Evolutionary conservation across 2,797 vertebrate species (phyloP), one percentile per base, ranked within the genome.

Genomic region (Acanthurus lineatus): DNA sequence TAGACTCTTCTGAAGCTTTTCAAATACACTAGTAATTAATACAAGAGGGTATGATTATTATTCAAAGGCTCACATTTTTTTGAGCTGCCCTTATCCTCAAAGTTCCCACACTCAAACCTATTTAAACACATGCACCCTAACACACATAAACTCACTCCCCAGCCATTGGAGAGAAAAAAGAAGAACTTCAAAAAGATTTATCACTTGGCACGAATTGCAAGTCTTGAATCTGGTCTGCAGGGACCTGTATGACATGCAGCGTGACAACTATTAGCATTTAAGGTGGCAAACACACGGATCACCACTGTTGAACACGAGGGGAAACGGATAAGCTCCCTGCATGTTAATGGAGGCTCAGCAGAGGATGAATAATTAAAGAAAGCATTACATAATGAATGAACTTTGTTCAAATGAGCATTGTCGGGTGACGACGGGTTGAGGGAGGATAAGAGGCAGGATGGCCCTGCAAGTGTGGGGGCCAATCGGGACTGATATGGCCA

Each of bases 371-470:
- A 81, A 92, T 92, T 83, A 63, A 93, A 60, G 47, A 35, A 53
- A 11, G 57, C 52, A 52, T 83, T 93, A 77, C 90, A 93, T 94
- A 90, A 93, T 92, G 70, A 84, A 93, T 92, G 86, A 91, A 77
- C 83, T 90, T 88, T 77, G 76, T 85, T 81, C 45, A 78, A 83
- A 87, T 81, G 59, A 81, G 67, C 81, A 86, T 89, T 86, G 85
- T 87, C 79, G 79, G 88, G 60, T 19, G 19, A 59, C 38, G 19
- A 57, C 9, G 47, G 69, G 62, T 66, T 77, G 84, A 76, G 68
- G 86, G 40, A 66, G 81, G 82, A 86, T 73, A 66, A 76, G 81
- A 87, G 72, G 72, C 72, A 75, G 7, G 71, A 73, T 1, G 48
- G 78, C 62, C 81, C 59, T 9, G 9, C 0, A 58, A 82, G 77